Conservation (phyloP, 2,113 vertebrate genomes). For the Eublepharis macularius region DNA sequence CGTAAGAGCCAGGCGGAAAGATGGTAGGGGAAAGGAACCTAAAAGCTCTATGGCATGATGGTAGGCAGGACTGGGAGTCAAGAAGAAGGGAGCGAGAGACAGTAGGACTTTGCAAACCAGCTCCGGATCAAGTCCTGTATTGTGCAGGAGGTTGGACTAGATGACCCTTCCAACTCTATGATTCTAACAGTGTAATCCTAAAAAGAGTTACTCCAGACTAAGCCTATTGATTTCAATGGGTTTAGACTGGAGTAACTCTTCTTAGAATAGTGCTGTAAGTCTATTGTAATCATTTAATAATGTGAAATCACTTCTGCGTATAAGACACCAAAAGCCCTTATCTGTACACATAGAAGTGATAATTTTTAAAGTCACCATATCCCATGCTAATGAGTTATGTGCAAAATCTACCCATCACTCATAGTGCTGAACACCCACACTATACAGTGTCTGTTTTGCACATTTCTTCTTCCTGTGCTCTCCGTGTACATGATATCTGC, state of each 20-base stretch:
- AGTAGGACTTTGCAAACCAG: neutral
- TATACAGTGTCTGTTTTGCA: neutral
- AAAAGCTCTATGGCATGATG: neutral
- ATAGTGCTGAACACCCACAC: no score
- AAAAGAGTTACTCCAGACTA: no score
- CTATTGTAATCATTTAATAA: no score
- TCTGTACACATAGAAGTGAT: neutral
- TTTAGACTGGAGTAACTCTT: no score
- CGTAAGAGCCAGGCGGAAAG: neutral
- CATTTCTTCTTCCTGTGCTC: neutral
- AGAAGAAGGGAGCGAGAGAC: neutral
- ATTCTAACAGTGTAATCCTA: no score
- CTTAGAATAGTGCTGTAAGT: no score
- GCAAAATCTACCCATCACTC: neutral
- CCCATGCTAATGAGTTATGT: neutral
- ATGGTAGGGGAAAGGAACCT: neutral
- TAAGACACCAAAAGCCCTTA: neutral
- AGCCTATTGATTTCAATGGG: no score
- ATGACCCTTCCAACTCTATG: no score
- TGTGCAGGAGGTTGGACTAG: no score
- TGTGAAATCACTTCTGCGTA: neutral
- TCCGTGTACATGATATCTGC: neutral
- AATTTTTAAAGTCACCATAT: neutral
- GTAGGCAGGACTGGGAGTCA: neutral
- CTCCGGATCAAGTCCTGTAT: neutral